A percentile compares a stretch with the other conserved stretches of the same genome.
phyloP scores from a whole-genome alignment of 1,140 invertebrate genomes.

The Lanistes nyassanus region DNA sequence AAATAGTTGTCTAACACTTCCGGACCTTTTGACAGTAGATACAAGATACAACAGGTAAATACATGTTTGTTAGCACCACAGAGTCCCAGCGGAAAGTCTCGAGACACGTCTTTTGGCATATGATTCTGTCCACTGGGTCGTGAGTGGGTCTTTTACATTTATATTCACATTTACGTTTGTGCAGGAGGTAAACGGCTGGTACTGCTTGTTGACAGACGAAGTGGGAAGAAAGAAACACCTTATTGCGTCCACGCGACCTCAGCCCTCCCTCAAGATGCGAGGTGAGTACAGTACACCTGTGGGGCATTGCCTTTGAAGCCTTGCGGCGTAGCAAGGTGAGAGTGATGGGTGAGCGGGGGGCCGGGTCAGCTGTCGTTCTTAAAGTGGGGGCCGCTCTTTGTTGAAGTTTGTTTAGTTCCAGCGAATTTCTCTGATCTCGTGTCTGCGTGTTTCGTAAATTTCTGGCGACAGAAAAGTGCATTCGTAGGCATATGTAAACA shows the following conservation, averaged over 20 bases:
- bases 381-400: no score
- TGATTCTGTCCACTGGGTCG: neutral
- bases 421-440: no score
- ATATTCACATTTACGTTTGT: slow-evolving; percentile 9
- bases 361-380: no score
- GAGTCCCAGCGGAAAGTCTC: neutral
- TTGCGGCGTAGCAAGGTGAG: no score
- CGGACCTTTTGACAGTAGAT: no score
- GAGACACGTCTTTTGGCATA: neutral
- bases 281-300: neutral
- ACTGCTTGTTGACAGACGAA: slow-evolving; percentile 70
- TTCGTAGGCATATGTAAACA: no score
- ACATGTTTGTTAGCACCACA: neutral
- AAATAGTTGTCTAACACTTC: no score
- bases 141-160: neutral
- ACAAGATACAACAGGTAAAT: neutral
- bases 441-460: no score
- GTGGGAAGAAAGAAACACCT: slow-evolving; percentile 68
- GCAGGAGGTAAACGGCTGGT: slow-evolving; percentile 70
- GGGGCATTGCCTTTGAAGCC: no score
- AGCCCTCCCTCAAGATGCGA: neutral
- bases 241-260: slow-evolving; percentile 40
- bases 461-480: no score
- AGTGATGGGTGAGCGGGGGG: no score
- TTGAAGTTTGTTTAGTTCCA: no score